Base-by-base conservation (phyloP, 2,888 invertebrate species). In the Zonitis immaculata region DNA sequence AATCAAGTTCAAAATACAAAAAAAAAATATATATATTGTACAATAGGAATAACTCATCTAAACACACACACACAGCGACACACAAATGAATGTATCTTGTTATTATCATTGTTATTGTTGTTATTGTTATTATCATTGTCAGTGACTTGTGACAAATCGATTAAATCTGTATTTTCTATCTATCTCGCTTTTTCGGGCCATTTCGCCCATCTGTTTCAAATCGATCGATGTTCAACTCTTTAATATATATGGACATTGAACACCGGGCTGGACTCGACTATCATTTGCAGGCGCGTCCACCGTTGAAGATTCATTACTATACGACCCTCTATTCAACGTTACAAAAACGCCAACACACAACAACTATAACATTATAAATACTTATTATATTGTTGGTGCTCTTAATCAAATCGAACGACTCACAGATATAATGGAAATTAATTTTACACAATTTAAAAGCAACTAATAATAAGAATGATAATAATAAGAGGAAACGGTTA, bases 121-220 rank as follows among this genome's bases (percentile, higher is more conserved):
- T n/a, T n/a, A n/a, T n/a, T n/a, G 67, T 67, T 67, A 71, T 71
- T 70, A 71, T 71, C 70, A 68, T 68, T 69, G 70, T 70, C 69
- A 71, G 70, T 71, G 70, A 71, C 67, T 58, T 66, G 69, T 64
- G 67, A 68, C 67, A 18, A 18, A 35, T 18, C 14, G 14, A 32
- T 32, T 12, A 32, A 32, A 32, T 32, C 12, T 16, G 9, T 35
- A 32, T 35, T 18, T 18, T 35, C 16, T 35, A 7, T 7, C 12
- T 32, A 3, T 28, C 32, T 32, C 1, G 1, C 28, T 28, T 3
- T 14, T 1, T 62, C 66, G 61, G 32, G 54, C 49, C 63, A 64
- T 65, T 68, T 66, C 64, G 65, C 68, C 66, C 66, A 68, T 64
- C 69, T 67, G 69, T 63, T 65, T 60, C 56, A 56, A 60, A 69